Evolutionary conservation across 2,113 vertebrate species (phyloP).

Genomic region (Hemicordylus capensis): DNA sequence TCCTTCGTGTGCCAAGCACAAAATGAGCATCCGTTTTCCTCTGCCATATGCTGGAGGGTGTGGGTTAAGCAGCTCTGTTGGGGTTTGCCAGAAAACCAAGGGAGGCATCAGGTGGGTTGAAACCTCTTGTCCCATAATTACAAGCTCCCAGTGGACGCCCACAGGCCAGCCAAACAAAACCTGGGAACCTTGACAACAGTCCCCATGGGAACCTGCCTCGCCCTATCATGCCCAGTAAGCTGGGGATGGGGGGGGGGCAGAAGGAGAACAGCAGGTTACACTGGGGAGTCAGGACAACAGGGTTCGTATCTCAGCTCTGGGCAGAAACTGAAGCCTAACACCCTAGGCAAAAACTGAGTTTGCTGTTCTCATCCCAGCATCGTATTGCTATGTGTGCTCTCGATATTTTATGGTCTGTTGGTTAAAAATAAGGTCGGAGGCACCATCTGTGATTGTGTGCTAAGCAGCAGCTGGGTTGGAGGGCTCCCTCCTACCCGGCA

Average conservation of each 20-base stretch:
- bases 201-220: neutral
- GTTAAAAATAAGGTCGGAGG: too few relatives aligned
- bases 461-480: too few relatives aligned
- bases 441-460: too few relatives aligned
- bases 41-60: neutral
- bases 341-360: neutral
- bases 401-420: too few relatives aligned
- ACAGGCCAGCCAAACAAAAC: conserved; percentile 12
- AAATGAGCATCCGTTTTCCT: neutral
- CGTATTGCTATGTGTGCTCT: too few relatives aligned
- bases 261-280: neutral
- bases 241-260: too few relatives aligned
- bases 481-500: too few relatives aligned
- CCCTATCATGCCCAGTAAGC: neutral
- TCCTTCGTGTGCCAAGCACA: neutral
- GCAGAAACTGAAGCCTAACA: neutral
- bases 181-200: conserved; percentile 10
- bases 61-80: neutral
- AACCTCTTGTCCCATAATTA: neutral
- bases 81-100: neutral
- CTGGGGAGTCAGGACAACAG: neutral
- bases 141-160: neutral
- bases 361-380: neutral
- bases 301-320: neutral
- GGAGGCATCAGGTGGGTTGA: conserved; percentile 1